Evolutionary conservation across 2,113 vertebrate genomes (phyloP).

Genomic region (Ptilorrhoa leucosticta): DNA sequence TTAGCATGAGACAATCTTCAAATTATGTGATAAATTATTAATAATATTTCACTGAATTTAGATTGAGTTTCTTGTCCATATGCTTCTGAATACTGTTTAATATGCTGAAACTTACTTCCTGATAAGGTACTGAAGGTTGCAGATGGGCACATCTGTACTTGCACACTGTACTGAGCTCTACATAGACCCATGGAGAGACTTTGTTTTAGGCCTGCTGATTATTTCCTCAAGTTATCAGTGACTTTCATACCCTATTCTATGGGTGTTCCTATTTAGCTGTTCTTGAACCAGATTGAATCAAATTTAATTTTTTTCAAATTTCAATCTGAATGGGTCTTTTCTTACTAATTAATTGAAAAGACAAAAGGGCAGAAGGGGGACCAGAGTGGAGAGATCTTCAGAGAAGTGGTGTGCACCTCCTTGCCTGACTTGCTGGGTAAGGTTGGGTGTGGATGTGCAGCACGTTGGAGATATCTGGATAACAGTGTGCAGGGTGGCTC

Average conservation of each 20-base stretch:
- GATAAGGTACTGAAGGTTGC: background rate
- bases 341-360: background rate
- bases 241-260: rapidly evolving
- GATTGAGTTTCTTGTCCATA: background rate
- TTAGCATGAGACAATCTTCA: background rate
- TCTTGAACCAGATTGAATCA: background rate
- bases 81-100: background rate
- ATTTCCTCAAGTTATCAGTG: background rate
- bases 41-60: background rate
- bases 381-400: background rate
- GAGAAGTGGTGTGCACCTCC: background rate
- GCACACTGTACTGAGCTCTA: background rate
- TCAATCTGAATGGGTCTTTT: background rate
- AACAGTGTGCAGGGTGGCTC: background rate
- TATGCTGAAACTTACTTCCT: background rate
- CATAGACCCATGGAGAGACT: background rate
- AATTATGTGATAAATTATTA: background rate
- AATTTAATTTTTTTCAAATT: background rate
- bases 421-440: background rate
- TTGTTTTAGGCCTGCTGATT: background rate
- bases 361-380: background rate
- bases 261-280: background rate
- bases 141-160: background rate
- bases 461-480: background rate
- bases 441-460: background rate